Conservation (phyloP, 2,113 vertebrate species). For the cat (Felis catus) region DNA sequence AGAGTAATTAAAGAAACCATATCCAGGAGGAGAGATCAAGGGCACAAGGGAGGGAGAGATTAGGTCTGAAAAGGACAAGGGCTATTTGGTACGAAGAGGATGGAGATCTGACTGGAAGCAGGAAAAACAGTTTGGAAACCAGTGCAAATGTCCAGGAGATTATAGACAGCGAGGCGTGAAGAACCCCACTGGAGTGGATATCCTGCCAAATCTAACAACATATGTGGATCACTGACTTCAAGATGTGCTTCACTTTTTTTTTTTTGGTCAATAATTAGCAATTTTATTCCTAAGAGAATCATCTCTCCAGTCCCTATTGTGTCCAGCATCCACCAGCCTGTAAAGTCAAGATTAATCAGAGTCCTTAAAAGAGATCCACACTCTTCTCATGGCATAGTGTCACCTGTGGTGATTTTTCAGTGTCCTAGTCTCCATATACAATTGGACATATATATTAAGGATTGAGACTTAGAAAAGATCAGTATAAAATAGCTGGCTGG, state of each 20-base stretch:
- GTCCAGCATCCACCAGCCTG: not conserved
- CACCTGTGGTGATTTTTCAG: not conserved
- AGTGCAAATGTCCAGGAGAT: not conserved
- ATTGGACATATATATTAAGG: not conserved
- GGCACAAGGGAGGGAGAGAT: not conserved
- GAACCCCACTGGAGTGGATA: accelerated
- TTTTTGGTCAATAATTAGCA: not conserved
- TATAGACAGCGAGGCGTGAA: not conserved
- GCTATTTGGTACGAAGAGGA: not conserved
- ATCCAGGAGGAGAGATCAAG: not conserved
- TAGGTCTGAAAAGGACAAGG: not conserved
- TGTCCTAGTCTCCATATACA: not conserved
- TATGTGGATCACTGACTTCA: not conserved
- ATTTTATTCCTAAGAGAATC: not conserved
- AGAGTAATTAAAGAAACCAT: not conserved
- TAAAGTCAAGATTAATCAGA: not conserved
- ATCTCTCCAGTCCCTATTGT: not conserved
- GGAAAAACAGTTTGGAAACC: too few relatives aligned
- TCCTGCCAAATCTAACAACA: not conserved
- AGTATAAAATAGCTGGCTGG: not conserved
- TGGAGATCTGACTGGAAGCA: not conserved
- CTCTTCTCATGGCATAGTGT: not conserved
- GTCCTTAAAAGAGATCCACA: not conserved
- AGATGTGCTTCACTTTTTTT: not conserved
- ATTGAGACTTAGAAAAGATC: not conserved